Evolutionary conservation across 2,113 vertebrate genomes (phyloP).

Genomic region (Chionodraco myersi): DNA sequence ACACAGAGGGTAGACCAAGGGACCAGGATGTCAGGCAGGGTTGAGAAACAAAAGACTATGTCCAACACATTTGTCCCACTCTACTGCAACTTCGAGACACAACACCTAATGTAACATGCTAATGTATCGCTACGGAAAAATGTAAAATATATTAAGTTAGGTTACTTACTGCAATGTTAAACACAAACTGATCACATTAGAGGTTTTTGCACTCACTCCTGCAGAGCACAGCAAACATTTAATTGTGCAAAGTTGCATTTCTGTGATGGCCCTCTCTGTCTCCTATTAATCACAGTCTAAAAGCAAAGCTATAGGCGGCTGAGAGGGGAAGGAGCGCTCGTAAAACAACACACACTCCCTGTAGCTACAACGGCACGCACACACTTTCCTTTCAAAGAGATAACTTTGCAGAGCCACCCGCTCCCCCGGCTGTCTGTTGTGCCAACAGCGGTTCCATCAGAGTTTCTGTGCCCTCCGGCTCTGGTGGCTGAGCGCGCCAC

Average conservation of each 20-base stretch:
- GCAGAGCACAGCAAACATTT: conserved; percentile 71
- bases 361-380: conserved; percentile 34
- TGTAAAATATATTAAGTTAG: conserved; percentile 11
- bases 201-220: conserved; percentile 19
- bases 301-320: conserved; percentile 61
- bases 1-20: conserved; percentile 29
- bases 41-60: conserved; percentile 52
- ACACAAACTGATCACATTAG: conserved; percentile 59
- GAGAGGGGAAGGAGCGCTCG: conserved; percentile 47
- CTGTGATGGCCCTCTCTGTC: conserved; percentile 59
- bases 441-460: conserved; percentile 55
- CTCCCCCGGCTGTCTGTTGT: conserved; percentile 37
- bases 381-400: conserved; percentile 62
- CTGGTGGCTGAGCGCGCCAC: conserved; percentile 49
- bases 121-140: neutral
- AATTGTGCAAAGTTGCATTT: conserved; percentile 73
- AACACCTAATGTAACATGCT: neutral
- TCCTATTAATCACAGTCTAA: conserved; percentile 76
- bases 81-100: conserved; percentile 18
- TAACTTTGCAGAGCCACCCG: conserved; percentile 46
- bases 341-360: conserved; percentile 64
- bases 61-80: conserved; percentile 43
- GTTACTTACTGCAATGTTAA: conserved; percentile 30
- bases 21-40: conserved; percentile 22
- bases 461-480: conserved; percentile 58